A percentile compares a stretch with the other conserved stretches of the same genome.
Conservation (phyloP, 2,888 invertebrate species). For the Ectemnius cavifrons region DNA sequence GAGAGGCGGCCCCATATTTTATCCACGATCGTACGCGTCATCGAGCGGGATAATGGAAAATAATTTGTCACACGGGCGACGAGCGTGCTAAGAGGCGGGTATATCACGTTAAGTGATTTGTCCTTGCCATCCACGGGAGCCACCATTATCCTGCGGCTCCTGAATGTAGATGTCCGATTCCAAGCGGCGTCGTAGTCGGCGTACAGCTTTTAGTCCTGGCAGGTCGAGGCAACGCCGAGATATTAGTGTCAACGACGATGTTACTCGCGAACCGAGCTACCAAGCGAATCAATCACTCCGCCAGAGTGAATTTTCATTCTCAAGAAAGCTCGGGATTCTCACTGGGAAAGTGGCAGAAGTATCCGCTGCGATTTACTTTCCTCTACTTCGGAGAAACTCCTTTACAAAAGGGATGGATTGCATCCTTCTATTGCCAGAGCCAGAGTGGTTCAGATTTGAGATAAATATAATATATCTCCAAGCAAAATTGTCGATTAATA, state of each 20-base stretch:
- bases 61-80: conserved; percentile 68
- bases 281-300: conserved; percentile 52
- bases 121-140: conserved; percentile 66
- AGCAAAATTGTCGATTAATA: too few relatives aligned
- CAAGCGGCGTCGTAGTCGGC: conserved; percentile 14
- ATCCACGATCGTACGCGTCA: conserved; percentile 42
- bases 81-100: conserved; percentile 34
- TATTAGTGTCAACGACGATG: conserved; percentile 41
- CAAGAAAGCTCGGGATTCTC: too few relatives aligned
- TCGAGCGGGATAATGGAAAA: conserved; percentile 61
- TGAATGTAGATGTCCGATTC: conserved; percentile 57
- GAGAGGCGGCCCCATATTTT: conserved; percentile 51
- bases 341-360: too few relatives aligned
- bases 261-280: conserved; percentile 14
- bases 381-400: too few relatives aligned
- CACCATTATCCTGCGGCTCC: conserved; percentile 53
- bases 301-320: conserved; percentile 3
- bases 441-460: too few relatives aligned
- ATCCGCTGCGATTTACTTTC: too few relatives aligned
- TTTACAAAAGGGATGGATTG: not conserved
- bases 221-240: conserved; percentile 27
- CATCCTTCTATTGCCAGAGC: not conserved
- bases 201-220: conserved; percentile 42
- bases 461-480: too few relatives aligned
- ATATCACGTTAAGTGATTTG: conserved; percentile 72